A percentile compares a stretch with the other conserved stretches of the same genome.
phyloP scores from a whole-genome alignment of 2,113 vertebrate species.

The Dromiciops gliroides region DNA sequence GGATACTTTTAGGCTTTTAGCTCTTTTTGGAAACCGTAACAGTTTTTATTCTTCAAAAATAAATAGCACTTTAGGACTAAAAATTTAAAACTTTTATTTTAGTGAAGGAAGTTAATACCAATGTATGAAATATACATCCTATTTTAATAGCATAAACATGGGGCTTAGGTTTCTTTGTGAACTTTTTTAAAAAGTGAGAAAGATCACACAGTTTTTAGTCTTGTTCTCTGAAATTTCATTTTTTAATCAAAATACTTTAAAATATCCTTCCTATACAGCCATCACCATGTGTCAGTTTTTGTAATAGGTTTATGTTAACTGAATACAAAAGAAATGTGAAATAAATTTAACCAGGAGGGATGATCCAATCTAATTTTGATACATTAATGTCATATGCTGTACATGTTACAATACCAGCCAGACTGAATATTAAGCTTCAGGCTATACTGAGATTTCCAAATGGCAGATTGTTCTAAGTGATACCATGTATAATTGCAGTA shows the following conservation, averaged over 20 bases:
- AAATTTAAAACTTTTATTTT: constrained; percentile 48
- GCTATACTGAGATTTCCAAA: constrained; percentile 89
- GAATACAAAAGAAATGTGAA: constrained; percentile 96
- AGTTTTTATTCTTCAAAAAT: constrained; percentile 25
- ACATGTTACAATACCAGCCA: constrained; percentile 89
- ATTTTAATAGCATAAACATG: constrained; percentile 67
- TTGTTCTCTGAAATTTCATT: constrained; percentile 85
- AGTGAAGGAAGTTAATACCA: constrained; percentile 64
- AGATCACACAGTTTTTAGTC: constrained; percentile 78
- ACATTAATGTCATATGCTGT: constrained; percentile 96
- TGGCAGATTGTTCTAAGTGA: constrained; percentile 90
- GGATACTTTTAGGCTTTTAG: constrained; percentile 6
- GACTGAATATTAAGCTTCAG: constrained; percentile 89
- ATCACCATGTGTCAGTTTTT: constrained; percentile 88
- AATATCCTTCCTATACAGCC: constrained; percentile 89
- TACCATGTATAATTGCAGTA: constrained; percentile 89
- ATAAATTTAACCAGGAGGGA: constrained; percentile 95
- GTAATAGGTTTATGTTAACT: constrained; percentile 92
- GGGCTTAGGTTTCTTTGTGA: constrained; percentile 77
- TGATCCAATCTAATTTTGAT: constrained; percentile 96
- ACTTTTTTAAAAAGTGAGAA: constrained; percentile 81
- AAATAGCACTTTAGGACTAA: not conserved
- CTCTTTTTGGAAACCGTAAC: constrained; percentile 32
- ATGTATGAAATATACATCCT: constrained; percentile 64
- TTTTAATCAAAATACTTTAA: constrained; percentile 87